A percentile compares a stretch with the other conserved stretches of the same genome.
phyloP scores from a whole-genome alignment of 2,113 vertebrate genomes.

The Kryptolebias marmoratus region DNA sequence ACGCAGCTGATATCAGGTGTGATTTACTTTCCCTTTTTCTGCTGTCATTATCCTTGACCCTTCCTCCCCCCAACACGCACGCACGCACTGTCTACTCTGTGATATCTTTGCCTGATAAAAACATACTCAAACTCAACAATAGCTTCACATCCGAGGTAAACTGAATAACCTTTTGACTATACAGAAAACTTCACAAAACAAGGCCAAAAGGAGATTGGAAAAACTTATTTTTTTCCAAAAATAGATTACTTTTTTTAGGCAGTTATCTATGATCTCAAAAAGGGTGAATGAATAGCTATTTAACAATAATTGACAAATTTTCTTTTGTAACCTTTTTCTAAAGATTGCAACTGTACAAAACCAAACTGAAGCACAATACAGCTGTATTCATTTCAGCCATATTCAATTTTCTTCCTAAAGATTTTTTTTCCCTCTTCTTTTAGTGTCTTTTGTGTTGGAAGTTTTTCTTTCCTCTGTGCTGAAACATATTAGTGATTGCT shows the following conservation, averaged over 20 bases:
- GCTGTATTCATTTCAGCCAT: background rate
- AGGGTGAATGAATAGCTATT: too few relatives aligned
- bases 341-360: background rate
- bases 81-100: background rate
- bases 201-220: background rate
- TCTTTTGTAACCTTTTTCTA: too few relatives aligned
- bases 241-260: background rate
- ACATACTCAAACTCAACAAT: too few relatives aligned
- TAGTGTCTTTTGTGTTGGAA: background rate
- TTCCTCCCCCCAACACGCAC: background rate
- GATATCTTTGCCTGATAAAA: background rate
- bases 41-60: background rate
- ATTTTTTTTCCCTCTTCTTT: background rate
- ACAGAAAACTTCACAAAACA: background rate
- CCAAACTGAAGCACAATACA: background rate
- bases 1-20: conserved; percentile 26
- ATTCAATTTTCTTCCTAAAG: background rate
- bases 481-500: background rate
- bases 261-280: background rate
- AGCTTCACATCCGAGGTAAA: background rate
- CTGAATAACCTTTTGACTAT: background rate
- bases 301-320: too few relatives aligned
- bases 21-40: background rate
- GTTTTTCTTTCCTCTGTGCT: background rate
- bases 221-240: background rate